phyloP scores from a whole-genome alignment of 2,113 vertebrate species.

The Solea solea region DNA sequence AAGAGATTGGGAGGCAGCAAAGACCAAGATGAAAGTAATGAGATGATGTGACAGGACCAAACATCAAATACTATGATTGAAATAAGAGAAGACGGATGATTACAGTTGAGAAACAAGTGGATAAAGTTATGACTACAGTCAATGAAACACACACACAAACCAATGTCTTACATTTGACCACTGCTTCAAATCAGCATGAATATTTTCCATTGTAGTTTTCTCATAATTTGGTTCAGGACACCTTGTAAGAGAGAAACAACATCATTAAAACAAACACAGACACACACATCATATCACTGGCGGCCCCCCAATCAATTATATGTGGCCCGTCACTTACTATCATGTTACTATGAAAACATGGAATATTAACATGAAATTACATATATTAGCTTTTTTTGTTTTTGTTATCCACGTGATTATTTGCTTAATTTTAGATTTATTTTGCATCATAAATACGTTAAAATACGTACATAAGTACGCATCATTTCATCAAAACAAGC shows the following conservation, averaged over 20 bases:
- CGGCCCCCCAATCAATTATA: too few species aligned
- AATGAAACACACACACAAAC: not conserved
- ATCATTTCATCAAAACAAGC: too few species aligned
- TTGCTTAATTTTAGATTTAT: too few species aligned
- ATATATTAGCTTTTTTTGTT: too few species aligned
- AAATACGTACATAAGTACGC: too few species aligned
- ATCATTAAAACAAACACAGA: not conserved
- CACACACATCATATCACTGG: not conserved
- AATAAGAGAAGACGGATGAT: not conserved
- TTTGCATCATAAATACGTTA: too few species aligned
- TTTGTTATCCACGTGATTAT: too few species aligned
- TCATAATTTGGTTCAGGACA: constrained; percentile 49
- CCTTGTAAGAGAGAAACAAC: constrained; percentile 47
- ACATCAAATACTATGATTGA: not conserved
- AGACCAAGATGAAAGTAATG: not conserved
- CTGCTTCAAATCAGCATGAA: constrained; percentile 67
- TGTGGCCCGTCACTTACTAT: too few species aligned
- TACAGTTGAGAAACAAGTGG: too few species aligned
- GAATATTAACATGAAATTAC: too few species aligned
- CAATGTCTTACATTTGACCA: constrained; percentile 74
- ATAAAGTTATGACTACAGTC: not conserved
- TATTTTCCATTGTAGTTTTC: constrained; percentile 47
- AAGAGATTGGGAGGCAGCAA: not conserved
- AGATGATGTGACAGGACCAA: not conserved
- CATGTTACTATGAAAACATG: too few species aligned